Evolutionary conservation across 2,113 vertebrate species (phyloP).

Genomic region (Zosterops lateralis): DNA sequence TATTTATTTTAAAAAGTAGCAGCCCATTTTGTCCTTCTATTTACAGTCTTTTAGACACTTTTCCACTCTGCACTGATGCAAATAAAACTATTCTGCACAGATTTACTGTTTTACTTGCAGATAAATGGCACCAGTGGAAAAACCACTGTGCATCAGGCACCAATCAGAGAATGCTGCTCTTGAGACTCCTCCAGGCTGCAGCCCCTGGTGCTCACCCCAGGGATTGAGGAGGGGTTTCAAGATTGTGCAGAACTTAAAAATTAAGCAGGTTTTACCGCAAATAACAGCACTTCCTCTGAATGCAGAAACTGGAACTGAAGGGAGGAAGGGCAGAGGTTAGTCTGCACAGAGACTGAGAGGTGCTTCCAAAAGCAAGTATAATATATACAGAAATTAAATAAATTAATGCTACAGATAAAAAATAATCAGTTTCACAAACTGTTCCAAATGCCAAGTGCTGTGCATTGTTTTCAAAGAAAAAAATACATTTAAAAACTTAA

Average conservation of each 20-base stretch:
- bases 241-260: background rate
- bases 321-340: background rate
- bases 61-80: background rate
- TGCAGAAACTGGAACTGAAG: background rate
- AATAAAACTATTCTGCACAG: background rate
- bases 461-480: background rate
- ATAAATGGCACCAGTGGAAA: background rate
- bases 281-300: background rate
- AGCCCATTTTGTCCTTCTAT: background rate
- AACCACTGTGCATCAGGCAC: background rate
- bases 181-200: background rate
- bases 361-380: background rate
- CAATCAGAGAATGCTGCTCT: background rate
- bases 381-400: background rate
- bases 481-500: background rate
- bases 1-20: background rate
- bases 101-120: background rate
- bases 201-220: fast-evolving
- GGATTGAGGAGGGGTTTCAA: background rate
- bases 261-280: background rate
- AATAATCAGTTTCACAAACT: background rate
- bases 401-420: background rate
- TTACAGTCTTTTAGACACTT: background rate
- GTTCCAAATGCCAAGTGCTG: background rate
- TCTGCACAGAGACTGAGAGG: background rate